A percentile compares a stretch with the other conserved stretches of the same genome.
phyloP scores from a whole-genome alignment of 2,797 vertebrate genomes.

The Fundulus diaphanus region DNA sequence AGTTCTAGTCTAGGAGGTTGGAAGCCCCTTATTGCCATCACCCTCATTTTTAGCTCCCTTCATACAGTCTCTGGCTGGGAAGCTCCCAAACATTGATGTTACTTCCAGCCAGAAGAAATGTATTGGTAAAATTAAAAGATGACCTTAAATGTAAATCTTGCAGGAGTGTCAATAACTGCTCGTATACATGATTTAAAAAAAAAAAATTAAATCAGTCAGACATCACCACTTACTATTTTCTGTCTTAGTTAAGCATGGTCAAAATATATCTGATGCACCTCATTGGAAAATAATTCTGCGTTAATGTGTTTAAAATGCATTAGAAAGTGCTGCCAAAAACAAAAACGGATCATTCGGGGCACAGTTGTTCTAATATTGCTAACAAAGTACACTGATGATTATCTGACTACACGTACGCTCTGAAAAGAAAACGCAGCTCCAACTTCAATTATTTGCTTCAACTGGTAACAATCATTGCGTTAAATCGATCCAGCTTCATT shows the following conservation, averaged over 20 bases:
- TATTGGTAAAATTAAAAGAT: background rate
- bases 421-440: too few relatives aligned
- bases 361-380: background rate
- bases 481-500: too few relatives aligned
- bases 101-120: too few relatives aligned
- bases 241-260: background rate
- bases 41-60: too few relatives aligned
- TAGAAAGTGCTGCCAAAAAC: background rate
- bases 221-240: background rate
- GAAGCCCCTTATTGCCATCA: too few relatives aligned
- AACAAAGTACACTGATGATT: background rate
- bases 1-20: background rate
- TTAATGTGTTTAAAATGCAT: background rate
- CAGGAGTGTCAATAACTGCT: background rate
- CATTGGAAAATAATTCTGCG: background rate
- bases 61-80: too few relatives aligned
- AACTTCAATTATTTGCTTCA: too few relatives aligned
- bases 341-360: background rate
- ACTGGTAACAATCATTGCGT: too few relatives aligned
- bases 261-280: background rate
- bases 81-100: too few relatives aligned
- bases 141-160: background rate
- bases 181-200: background rate
- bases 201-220: background rate
- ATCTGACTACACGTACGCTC: background rate